These are phyloP conservation scores for Dendrolimus houi DNA, from an alignment of 2,888 invertebrate genomes.

Conservation along the genomic window DNA sequence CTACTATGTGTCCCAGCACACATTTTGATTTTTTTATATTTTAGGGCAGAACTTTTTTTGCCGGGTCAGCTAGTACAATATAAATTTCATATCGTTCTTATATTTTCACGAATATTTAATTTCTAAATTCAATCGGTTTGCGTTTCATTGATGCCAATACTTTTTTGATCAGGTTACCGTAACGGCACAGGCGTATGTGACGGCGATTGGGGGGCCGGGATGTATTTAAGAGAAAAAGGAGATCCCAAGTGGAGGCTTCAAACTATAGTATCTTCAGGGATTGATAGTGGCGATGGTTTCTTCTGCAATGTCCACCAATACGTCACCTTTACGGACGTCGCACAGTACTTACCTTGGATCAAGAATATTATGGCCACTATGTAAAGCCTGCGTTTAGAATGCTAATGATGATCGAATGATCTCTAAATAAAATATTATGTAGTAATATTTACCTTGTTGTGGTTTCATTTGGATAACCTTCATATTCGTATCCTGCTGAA, in stretches of 20 bases:
- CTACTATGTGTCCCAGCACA: too few species aligned
- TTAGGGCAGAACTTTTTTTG: too few species aligned
- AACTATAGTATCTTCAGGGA: conserved; percentile 1
- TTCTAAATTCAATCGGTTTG: too few species aligned
- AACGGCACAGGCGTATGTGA: conserved; percentile 1
- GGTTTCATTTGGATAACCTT: too few species aligned
- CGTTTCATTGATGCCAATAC: background rate
- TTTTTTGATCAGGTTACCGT: background rate
- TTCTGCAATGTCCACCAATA: conserved; percentile 2
- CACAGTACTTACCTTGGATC: background rate
- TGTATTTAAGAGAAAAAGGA: background rate
- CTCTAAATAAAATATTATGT: too few species aligned
- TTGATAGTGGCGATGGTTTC: background rate
- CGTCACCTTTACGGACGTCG: conserved; percentile 1
- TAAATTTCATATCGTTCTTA: too few species aligned
- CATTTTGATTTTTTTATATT: too few species aligned
- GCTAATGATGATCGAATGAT: too few species aligned
- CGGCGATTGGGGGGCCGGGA: conserved; percentile 4
- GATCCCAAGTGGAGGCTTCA: conserved; percentile 2
- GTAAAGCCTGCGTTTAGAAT: background rate
- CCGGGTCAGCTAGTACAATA: too few species aligned
- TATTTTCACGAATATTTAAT: too few species aligned
- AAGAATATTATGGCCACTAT: background rate
- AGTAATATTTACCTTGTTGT: too few species aligned
- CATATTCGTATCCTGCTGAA: too few species aligned